These are phyloP conservation scores for Amphibalanus amphitrite DNA, from an alignment of 1,140 invertebrate genomes.

Conservation along the genomic window DNA sequence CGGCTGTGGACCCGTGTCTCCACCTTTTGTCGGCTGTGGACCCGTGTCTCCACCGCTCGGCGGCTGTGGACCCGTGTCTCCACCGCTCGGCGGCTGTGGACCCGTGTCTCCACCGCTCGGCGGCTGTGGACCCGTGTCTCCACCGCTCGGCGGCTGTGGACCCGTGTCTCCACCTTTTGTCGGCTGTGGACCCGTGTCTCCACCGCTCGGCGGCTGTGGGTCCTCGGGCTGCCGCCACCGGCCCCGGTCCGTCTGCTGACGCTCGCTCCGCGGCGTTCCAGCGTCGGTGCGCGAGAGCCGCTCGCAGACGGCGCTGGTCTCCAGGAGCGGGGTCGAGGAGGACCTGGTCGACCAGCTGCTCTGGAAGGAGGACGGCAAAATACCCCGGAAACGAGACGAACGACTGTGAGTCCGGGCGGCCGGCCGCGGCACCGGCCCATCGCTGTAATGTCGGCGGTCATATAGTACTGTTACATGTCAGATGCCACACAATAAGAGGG, in stretches of 20 bases:
- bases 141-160: too few species aligned
- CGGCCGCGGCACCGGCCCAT: neutral
- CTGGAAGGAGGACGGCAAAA: conserved; percentile 67
- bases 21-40: conserved; percentile 6
- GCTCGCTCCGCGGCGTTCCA: conserved; percentile 8
- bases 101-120: too few species aligned
- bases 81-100: too few species aligned
- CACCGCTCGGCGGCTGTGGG: conserved; percentile 10
- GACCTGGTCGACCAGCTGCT: conserved; percentile 73
- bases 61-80: too few species aligned
- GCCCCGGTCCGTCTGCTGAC: conserved; percentile 25
- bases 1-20: conserved; percentile 7
- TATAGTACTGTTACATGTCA: too few species aligned
- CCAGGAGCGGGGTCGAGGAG: conserved; percentile 33
- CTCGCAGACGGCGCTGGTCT: conserved; percentile 12
- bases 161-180: too few species aligned
- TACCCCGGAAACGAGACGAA: conserved; percentile 60
- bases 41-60: too few species aligned
- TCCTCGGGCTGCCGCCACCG: conserved; percentile 23
- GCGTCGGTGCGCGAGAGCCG: neutral
- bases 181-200: too few species aligned
- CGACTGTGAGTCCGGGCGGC: conserved; percentile 41
- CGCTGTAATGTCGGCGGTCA: conserved; percentile 2
- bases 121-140: too few species aligned
- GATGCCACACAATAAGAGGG: too few species aligned